Percentiles rank a stretch among this genome's conserved stretches.
Conservation (phyloP, 2,797 vertebrate species). For the Amphiprion clarkii region DNA sequence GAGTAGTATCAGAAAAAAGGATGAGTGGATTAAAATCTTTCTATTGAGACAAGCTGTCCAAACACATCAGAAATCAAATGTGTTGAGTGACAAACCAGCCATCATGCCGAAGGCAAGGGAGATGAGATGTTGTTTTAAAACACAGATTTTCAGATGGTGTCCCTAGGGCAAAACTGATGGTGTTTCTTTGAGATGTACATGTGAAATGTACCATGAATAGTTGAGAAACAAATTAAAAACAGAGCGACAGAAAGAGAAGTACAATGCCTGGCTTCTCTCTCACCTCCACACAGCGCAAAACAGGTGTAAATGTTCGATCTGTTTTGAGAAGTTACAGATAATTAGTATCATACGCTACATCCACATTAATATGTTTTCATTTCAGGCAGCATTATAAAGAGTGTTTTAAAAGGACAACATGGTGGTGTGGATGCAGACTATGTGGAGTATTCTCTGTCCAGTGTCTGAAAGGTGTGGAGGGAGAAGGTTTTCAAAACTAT, state of each 20-base stretch:
- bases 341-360: too few relatives aligned
- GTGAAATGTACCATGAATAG: background rate
- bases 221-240: background rate
- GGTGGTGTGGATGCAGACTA: too few relatives aligned
- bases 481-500: background rate
- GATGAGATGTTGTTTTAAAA: background rate
- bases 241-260: background rate
- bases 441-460: background rate
- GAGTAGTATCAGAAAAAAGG: background rate
- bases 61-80: background rate
- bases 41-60: background rate
- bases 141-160: background rate
- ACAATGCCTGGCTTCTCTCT: background rate
- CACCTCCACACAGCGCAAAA: background rate
- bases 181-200: background rate
- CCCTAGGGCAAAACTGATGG: background rate
- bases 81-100: conserved; percentile 9
- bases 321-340: background rate
- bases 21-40: background rate
- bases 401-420: too few relatives aligned
- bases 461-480: background rate
- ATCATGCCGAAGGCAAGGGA: background rate
- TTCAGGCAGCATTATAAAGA: too few relatives aligned
- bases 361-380: too few relatives aligned
- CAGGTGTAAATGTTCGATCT: background rate